phyloP scores from a whole-genome alignment of 2,888 invertebrate genomes.

The Nematopogon swammerdamellus region DNA sequence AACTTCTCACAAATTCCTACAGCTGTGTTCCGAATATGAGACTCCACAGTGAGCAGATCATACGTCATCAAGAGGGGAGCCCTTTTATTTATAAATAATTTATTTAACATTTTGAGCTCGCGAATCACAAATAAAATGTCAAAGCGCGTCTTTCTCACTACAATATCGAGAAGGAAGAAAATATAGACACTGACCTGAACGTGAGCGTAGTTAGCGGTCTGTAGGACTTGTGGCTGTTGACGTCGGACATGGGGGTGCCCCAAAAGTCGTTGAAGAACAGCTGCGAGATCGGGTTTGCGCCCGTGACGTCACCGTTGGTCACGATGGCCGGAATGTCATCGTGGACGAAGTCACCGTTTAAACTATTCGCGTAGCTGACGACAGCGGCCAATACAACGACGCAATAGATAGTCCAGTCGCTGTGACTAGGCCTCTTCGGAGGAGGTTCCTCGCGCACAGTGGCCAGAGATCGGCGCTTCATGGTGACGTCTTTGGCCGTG shows the following conservation, averaged over 20 bases:
- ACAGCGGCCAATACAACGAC: constrained; percentile 65
- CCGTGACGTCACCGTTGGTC: constrained; percentile 77
- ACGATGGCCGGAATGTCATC: constrained; percentile 85
- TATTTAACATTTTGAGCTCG: too few relatives aligned
- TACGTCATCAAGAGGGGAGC: too few relatives aligned
- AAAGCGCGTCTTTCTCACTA: too few relatives aligned
- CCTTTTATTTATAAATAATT: too few relatives aligned
- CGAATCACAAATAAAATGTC: too few relatives aligned
- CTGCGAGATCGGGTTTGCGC: constrained; percentile 57
- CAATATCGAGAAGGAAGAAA: not conserved
- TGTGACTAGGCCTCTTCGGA: constrained; percentile 29
- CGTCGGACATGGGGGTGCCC: constrained; percentile 85
- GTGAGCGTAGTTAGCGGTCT: constrained; percentile 79
- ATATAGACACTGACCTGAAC: constrained; percentile 70
- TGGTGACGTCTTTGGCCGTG: constrained; percentile 18
- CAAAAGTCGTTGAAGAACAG: constrained; percentile 81
- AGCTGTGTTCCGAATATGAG: too few relatives aligned
- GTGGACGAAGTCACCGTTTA: constrained; percentile 81
- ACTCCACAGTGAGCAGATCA: too few relatives aligned
- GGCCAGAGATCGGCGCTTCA: constrained; percentile 46
- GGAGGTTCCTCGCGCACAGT: constrained; percentile 44
- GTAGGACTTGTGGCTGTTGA: constrained; percentile 83
- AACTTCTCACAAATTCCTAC: too few relatives aligned
- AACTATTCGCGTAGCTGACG: constrained; percentile 68
- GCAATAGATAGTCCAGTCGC: constrained; percentile 60